Conservation (phyloP, 2,888 invertebrate species). For the Epicampocera succincta region DNA sequence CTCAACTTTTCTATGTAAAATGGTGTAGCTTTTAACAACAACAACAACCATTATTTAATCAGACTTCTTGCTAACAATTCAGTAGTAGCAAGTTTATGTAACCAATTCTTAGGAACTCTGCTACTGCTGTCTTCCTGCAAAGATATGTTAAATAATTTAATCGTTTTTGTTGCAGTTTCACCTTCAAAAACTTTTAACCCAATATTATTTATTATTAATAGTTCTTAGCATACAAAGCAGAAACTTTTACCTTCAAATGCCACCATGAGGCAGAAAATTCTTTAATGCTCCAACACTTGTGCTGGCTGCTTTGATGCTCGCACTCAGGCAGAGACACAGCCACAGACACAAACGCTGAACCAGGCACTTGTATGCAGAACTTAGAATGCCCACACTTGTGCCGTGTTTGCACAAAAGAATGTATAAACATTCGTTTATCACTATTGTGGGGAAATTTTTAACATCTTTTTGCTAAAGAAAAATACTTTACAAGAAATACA, state of each 20-base stretch:
- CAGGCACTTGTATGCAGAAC: neutral
- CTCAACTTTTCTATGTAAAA: too few species aligned
- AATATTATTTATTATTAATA: conserved; percentile 62
- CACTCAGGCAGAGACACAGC: conserved; percentile 12
- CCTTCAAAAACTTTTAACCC: conserved; percentile 56
- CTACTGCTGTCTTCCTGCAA: neutral
- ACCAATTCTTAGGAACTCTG: neutral
- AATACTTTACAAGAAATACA: conserved; percentile 1
- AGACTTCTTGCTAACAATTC: too few species aligned
- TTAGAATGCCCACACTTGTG: neutral
- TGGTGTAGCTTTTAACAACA: too few species aligned
- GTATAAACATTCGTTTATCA: conserved; percentile 45
- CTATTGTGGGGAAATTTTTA: conserved; percentile 57
- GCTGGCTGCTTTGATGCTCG: conserved; percentile 4
- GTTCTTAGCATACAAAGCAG: conserved; percentile 18
- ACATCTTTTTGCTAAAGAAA: conserved; percentile 38
- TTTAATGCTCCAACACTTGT: conserved; percentile 53
- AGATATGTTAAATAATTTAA: conserved; percentile 53
- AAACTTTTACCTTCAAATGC: conserved; percentile 15
- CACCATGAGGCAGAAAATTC: conserved; percentile 46
- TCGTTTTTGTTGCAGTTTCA: conserved; percentile 51
- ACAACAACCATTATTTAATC: too few species aligned
- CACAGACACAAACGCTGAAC: conserved; percentile 19
- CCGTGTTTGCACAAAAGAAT: conserved; percentile 19
- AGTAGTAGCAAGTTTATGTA: neutral